Conservation (phyloP, 2,888 invertebrate genomes). For the Pammene aurita region DNA sequence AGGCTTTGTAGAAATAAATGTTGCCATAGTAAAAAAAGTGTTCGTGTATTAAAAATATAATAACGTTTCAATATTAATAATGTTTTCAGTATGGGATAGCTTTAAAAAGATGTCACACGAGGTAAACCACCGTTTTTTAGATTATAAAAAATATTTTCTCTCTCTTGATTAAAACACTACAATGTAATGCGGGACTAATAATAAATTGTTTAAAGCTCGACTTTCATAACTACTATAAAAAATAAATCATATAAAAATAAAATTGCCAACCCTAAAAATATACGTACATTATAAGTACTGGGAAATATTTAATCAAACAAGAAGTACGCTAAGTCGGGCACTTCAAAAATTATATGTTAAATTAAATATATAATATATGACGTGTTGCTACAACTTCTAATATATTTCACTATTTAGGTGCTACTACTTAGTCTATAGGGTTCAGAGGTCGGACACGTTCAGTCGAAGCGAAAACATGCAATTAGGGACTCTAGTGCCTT, state of each 20-base stretch:
- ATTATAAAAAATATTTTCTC: conserved; percentile 57
- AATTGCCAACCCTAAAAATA: neutral
- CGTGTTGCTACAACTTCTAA: conserved; percentile 54
- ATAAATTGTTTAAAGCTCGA: conserved; percentile 49
- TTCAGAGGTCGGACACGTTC: conserved; percentile 44
- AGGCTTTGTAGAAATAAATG: conserved; percentile 62
- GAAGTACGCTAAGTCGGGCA: conserved; percentile 29
- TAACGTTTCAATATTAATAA: conserved; percentile 49
- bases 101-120: conserved; percentile 78
- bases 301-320: neutral
- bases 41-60: conserved; percentile 59
- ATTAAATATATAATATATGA: conserved; percentile 54
- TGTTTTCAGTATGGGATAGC: conserved; percentile 66
- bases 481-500: conserved; percentile 40
- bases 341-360: conserved; percentile 40
- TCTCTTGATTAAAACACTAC: conserved; percentile 52
- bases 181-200: conserved; percentile 67
- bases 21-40: conserved; percentile 76
- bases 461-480: conserved; percentile 32
- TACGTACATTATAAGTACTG: neutral
- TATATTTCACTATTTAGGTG: conserved; percentile 74
- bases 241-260: no score
- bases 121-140: conserved; percentile 77
- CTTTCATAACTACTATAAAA: conserved; percentile 22
- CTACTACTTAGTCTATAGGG: conserved; percentile 71